Evolutionary conservation across 2,113 vertebrate species (phyloP), one percentile per base, ranked within the genome.

Genomic region (Chlorodrepanis virens): DNA sequence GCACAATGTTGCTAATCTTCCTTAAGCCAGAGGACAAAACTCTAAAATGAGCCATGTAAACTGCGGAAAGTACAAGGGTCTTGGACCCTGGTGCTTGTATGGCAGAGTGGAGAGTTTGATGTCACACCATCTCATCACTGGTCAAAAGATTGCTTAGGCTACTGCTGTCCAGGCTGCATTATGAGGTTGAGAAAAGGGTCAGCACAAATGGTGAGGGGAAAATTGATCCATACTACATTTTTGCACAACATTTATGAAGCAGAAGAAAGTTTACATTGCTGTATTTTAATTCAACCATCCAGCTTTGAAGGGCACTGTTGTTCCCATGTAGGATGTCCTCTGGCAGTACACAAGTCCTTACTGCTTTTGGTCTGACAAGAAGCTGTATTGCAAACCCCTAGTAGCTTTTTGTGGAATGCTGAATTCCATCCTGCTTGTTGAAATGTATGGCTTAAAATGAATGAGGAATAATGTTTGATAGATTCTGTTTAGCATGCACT

Each of bases 381-480:
- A 63, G 25, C 22, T 39, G 37, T 89, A 69, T 10, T 56, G 37
- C 15, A 71, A 20, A 25, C n/a, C 31, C 28, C 56, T 17, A 24
- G 35, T 3, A 70, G 44, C 23, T 50, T 47, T 50, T 33, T 28
- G 25, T 72, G 70, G n/a, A n/a, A 28, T 42, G n/a, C 13, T 33
- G 45, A 89, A 72, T 72, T 87, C 45, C 28, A 39, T 27, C 16
- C 28, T 87, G n/a, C 61, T 84, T 69, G 77, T 56, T 84, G 60
- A 81, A 91, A 83, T 22, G 21, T 23, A 10, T 37, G 18, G 25
- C 35, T 85, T 85, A 76, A 96, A 91, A 69, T 28, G 44, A 92
- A 23, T 25, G 45, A 76, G 77, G 42, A 91, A 76, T 57, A 72
- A 57, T 39, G 24, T 83, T 84, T 93, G 89, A 82, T 71, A 57